Evolutionary conservation across 2,888 invertebrate species (phyloP), one percentile per base, ranked within the genome.

Genomic region (Leucophenga maculata): DNA sequence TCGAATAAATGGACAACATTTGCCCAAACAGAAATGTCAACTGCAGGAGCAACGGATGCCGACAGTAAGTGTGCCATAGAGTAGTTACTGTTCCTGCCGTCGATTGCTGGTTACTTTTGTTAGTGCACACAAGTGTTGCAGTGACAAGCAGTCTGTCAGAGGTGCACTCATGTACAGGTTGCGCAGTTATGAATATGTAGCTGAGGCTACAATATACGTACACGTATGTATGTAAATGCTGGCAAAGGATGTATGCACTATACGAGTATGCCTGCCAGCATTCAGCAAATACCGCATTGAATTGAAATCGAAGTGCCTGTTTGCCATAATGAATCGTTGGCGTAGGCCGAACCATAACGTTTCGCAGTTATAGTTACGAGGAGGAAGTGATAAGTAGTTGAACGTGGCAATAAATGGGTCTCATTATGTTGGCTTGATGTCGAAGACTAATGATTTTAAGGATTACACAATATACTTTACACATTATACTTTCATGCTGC

Each of bases 271-370:
- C 50, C 50, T 39, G 11, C 50, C n/a, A 50, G 50, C 50, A 16
- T 11, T 55, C 18, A 26, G 39, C 55, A 76, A 70, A 74, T 72
- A 74, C 74, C 83, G 72, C 75, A 79, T 80, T 82, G 78, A 82
- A 80, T 80, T 80, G 83, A 72, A 82, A 82, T 75, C 78, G 80
- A 80, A 82, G 83, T 81, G 83, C 78, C 80, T 73, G 82, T 78
- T 81, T 74, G 50, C 16, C 50, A 50, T 50, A 11, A 50, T 50
- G 50, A 39, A 39, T 11, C 39, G 39, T 18, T 50, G 16, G 16
- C 6, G 50, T 18, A 50, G 50, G 50, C n/a, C 50, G n/a, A 50
- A 6, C 1, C 50, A 50, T 3, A n/a, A 50, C 50, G 18, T 13
- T 39, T 8, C 11, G 39, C 3, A 39, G 39, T 39, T 39, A 39